Conservation (phyloP, 2,797 vertebrate species). For the Lithobates sylvaticus region DNA sequence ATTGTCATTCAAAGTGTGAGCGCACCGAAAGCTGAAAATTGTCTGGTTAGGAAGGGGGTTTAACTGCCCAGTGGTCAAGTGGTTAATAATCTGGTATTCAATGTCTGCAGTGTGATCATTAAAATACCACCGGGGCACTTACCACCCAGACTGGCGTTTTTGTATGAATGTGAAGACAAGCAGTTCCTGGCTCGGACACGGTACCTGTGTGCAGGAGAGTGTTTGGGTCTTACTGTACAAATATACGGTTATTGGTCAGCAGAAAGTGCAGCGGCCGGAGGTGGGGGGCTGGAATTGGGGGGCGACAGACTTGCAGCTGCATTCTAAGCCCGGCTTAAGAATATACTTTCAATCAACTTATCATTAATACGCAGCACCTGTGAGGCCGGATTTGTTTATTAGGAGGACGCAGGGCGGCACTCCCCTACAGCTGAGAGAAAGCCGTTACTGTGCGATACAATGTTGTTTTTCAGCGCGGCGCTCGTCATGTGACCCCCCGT, state of each 20-base stretch:
- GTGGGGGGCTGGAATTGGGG: background rate
- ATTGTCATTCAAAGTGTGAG: too few species aligned
- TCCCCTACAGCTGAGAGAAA: slow-evolving; percentile 28
- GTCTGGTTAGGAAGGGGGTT: too few species aligned
- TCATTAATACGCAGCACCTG: slow-evolving; percentile 39
- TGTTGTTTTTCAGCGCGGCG: slow-evolving; percentile 1
- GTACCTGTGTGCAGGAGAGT: background rate
- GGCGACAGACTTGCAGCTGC: slow-evolving; percentile 16
- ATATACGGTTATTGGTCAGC: slow-evolving; percentile 21
- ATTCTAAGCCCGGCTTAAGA: background rate
- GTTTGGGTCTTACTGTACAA: slow-evolving; percentile 21
- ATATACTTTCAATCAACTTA: slow-evolving; percentile 23
- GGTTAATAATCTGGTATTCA: background rate
- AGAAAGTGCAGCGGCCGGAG: background rate
- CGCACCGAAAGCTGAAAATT: too few species aligned
- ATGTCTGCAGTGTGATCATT: background rate
- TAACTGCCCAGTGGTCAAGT: too few species aligned
- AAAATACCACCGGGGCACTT: background rate
- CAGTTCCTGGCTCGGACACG: background rate
- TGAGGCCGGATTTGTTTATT: slow-evolving; percentile 18
- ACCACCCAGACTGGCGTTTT: background rate
- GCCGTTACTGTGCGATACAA: slow-evolving; percentile 41
- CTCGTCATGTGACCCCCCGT: slow-evolving; percentile 38
- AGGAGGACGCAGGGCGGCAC: slow-evolving; percentile 1
- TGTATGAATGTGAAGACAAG: slow-evolving; percentile 18